Conservation (phyloP, 2,113 vertebrate genomes). For the Chloropsis hardwickii region DNA sequence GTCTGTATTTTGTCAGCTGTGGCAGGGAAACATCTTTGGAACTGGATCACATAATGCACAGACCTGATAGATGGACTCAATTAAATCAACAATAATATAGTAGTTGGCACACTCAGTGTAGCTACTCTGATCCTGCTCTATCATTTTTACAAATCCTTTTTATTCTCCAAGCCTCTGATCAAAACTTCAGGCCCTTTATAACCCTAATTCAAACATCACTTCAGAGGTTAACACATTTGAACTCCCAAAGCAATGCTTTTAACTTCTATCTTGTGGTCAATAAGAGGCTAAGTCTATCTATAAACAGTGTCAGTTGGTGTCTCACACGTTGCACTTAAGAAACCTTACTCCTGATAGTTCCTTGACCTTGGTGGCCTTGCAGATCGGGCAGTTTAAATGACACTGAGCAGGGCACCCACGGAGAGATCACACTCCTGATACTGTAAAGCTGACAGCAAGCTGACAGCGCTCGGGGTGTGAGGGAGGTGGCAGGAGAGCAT, state of each 20-base stretch:
- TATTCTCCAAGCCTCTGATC: constrained; percentile 55
- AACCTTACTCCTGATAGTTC: constrained; percentile 78
- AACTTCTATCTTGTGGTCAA: constrained; percentile 79
- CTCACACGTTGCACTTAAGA: constrained; percentile 85
- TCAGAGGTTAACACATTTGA: constrained; percentile 80
- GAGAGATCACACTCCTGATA: constrained; percentile 55
- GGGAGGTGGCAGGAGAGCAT: neutral
- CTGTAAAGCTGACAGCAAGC: constrained; percentile 33
- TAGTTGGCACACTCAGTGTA: constrained; percentile 58
- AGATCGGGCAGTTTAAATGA: constrained; percentile 70
- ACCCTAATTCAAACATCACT: constrained; percentile 79
- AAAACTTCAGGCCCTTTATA: constrained; percentile 71
- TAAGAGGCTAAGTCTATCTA: constrained; percentile 75
- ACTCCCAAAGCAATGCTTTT: constrained; percentile 78
- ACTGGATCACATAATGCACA: constrained; percentile 52
- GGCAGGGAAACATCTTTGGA: constrained; percentile 58
- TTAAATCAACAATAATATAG: constrained; percentile 64
- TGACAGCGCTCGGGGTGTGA: neutral
- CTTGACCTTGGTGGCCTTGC: constrained; percentile 77
- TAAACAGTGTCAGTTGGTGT: constrained; percentile 85
- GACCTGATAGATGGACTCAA: constrained; percentile 66
- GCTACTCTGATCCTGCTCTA: constrained; percentile 63
- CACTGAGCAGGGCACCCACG: constrained; percentile 72
- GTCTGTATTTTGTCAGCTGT: constrained; percentile 66
- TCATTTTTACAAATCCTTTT: constrained; percentile 50